These are phyloP conservation scores for Sminthurides aquaticus DNA, from an alignment of 2,888 invertebrate genomes.

Conservation along the genomic window DNA sequence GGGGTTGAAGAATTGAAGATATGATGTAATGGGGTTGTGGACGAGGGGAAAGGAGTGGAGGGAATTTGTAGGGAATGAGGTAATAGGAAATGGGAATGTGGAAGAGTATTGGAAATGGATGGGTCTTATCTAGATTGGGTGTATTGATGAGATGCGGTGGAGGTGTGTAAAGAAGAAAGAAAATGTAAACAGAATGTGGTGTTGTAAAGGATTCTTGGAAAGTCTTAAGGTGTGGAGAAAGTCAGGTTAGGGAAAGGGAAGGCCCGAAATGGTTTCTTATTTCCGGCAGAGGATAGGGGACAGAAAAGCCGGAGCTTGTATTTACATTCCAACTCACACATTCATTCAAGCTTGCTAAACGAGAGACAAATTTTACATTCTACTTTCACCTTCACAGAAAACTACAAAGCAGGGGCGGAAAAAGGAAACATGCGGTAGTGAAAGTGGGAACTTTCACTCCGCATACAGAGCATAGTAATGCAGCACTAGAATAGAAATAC, in stretches of 20 bases:
- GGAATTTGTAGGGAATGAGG: background rate
- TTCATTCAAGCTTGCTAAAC: background rate
- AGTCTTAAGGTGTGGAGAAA: background rate
- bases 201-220: background rate
- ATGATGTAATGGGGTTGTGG: too few species aligned
- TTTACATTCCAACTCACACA: background rate
- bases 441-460: too few species aligned
- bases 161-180: background rate
- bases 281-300: background rate
- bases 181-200: background rate
- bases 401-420: too few species aligned
- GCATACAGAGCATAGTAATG: too few species aligned
- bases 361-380: background rate
- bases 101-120: background rate
- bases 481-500: too few species aligned
- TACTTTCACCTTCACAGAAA: too few species aligned
- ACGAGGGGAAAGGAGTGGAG: too few species aligned
- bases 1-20: too few species aligned
- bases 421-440: too few species aligned
- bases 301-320: background rate
- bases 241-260: background rate
- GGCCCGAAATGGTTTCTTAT: background rate
- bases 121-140: background rate
- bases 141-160: background rate
- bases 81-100: background rate